Conservation (phyloP, 2,888 invertebrate species). For the Chaetogeoica ovagalla region DNA sequence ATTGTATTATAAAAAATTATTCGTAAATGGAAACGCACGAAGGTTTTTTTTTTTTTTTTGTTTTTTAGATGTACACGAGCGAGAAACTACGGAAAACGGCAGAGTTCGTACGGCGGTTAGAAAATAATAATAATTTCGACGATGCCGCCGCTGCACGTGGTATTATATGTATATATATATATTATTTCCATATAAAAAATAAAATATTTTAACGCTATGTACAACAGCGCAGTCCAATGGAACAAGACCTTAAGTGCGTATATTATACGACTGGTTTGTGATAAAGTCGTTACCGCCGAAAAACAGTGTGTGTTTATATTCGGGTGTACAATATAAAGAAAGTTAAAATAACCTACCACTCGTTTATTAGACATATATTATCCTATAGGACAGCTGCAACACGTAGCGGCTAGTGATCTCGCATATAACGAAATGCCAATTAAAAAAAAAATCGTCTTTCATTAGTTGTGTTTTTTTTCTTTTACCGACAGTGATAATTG, state of each 20-base stretch:
- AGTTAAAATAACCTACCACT: neutral
- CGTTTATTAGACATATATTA: no score
- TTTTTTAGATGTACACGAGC: neutral
- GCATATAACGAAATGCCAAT: neutral
- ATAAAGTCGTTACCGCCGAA: neutral
- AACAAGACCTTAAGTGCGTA: neutral
- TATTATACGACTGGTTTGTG: neutral
- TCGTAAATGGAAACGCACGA: conserved; percentile 1
- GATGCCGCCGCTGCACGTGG: neutral
- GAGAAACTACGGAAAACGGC: no score
- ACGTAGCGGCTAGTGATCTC: no score
- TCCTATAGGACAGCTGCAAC: no score
- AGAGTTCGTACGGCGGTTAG: neutral
- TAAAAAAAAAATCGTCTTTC: neutral
- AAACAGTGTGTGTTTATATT: neutral
- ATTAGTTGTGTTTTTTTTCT: neutral
- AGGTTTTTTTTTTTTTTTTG: no score
- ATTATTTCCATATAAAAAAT: neutral
- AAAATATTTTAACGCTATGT: no score
- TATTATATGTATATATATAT: no score
- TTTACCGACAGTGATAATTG: neutral
- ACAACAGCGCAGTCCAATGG: no score
- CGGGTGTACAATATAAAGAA: neutral
- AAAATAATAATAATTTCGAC: neutral
- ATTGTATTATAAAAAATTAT: conserved; percentile 8